Evolutionary conservation across 2,888 invertebrate species (phyloP), one percentile per base, ranked within the genome.

Genomic region (Dryadula phaetusa): DNA sequence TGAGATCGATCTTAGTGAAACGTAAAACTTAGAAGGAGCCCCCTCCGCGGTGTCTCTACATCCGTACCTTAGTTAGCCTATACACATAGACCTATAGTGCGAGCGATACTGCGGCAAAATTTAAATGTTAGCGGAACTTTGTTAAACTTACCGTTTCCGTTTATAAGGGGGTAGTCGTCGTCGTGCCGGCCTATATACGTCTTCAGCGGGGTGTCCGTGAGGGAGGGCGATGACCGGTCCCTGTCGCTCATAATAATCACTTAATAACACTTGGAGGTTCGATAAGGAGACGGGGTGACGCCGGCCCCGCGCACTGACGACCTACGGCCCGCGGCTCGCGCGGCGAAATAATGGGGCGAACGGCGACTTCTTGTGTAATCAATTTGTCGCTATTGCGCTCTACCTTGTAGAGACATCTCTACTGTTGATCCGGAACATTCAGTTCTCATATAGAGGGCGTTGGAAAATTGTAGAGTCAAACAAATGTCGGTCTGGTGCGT

Each of bases 141-240:
- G 7, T 10, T 47, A 44, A 46, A 93, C 93, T 93, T 90, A 94
- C 95, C 94, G 90, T 95, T 94, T 94, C 96, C 96, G 94, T 95
- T 95, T 86, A 96, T 95, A 77, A 96, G 93, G 82, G 96, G 96
- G 93, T 95, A 96, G 92, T 95, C 95, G 90, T 95, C 95, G 93
- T 95, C 96, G 88, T 96, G 96, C 88, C 96, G 95, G 90, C 95
- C 95, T 89, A 97, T 95, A 93, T 96, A 95, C 83, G 96, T 96
- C 95, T 97, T 96, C 88, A 95, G 94, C 93, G 96, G 96, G 94
- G 96, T 96, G 94, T 97, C 96, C 94, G 96, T 95, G 92, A 97
- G 95, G 94, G 96, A 96, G 92, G 96, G 96, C 94, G 96, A 97
- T 93, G 95, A 95, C 94, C 96, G 96, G 94, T 96, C 96, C 95